Evolutionary conservation across 2,797 vertebrate genomes (phyloP).

Genomic region (Ctenosaura bakeri): DNA sequence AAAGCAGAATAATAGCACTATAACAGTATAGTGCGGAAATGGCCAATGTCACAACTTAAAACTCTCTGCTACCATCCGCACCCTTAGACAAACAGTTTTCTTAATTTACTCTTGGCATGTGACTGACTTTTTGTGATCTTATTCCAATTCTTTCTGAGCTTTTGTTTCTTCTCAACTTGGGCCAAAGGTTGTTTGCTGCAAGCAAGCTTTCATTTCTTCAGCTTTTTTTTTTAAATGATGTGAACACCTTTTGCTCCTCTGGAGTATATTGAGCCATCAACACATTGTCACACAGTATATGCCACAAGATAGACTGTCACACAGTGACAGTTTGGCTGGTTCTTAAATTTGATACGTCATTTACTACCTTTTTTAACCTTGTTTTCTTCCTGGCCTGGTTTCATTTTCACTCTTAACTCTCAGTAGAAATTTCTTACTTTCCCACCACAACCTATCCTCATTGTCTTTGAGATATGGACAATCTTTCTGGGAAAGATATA

Average conservation of each 20-base stretch:
- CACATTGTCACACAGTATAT: conserved; percentile 15
- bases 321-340: conserved; percentile 9
- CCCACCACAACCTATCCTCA: background rate
- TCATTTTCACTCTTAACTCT: conserved; percentile 36
- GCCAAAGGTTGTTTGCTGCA: conserved; percentile 19
- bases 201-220: background rate
- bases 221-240: background rate
- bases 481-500: conserved; percentile 17
- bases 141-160: background rate
- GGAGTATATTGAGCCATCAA: conserved; percentile 34
- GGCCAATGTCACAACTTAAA: background rate
- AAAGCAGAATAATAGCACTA: no score
- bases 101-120: background rate
- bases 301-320: conserved; percentile 1
- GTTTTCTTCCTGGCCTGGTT: conserved; percentile 12
- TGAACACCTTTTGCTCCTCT: conserved; percentile 21
- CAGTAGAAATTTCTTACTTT: conserved; percentile 19
- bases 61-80: background rate
- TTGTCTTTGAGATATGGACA: conserved; percentile 26
- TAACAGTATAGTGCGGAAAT: no score
- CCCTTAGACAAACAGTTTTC: background rate
- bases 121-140: background rate
- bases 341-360: conserved; percentile 32
- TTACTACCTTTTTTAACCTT: conserved; percentile 22
- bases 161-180: conserved; percentile 4